Percentiles rank a stretch among this genome's conserved stretches.
phyloP scores from a whole-genome alignment of 2,888 invertebrate species.

The Meganola albula region DNA sequence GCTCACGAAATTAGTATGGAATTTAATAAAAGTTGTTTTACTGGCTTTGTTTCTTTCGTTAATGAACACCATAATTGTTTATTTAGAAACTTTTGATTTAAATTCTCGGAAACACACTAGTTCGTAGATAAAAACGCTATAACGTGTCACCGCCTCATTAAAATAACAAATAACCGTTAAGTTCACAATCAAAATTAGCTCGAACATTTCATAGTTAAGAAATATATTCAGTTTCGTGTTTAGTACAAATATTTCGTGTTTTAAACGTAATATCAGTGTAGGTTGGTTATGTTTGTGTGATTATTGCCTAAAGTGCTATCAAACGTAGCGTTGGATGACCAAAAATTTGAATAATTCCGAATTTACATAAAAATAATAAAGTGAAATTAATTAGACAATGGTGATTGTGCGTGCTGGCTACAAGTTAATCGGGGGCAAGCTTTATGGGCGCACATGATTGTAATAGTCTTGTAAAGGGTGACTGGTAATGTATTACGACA shows the following conservation, averaged over 20 bases:
- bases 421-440: slow-evolving; percentile 48
- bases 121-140: slow-evolving; percentile 13
- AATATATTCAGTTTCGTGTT: slow-evolving; percentile 9
- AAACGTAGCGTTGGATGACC: slow-evolving; percentile 44
- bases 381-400: slow-evolving; percentile 37
- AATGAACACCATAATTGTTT: no score
- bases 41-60: no score
- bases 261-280: slow-evolving; percentile 42
- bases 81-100: no score
- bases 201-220: slow-evolving; percentile 13
- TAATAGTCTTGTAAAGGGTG: slow-evolving; percentile 55
- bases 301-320: slow-evolving; percentile 25
- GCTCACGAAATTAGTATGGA: no score
- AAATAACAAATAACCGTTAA: slow-evolving; percentile 17
- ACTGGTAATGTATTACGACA: slow-evolving; percentile 46
- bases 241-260: slow-evolving; percentile 17
- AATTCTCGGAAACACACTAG: slow-evolving; percentile 10
- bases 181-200: slow-evolving; percentile 15
- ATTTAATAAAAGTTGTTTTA: no score
- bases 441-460: slow-evolving; percentile 52
- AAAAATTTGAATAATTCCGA: slow-evolving; percentile 50
- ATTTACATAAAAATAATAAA: slow-evolving; percentile 52
- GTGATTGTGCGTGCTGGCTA: slow-evolving; percentile 37
- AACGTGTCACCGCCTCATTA: slow-evolving; percentile 19
- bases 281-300: slow-evolving; percentile 29